Percentiles rank a stretch among this genome's conserved stretches.
Evolutionary conservation across 2,113 vertebrate species (phyloP).

Genomic region (Synodontis membranacea): DNA sequence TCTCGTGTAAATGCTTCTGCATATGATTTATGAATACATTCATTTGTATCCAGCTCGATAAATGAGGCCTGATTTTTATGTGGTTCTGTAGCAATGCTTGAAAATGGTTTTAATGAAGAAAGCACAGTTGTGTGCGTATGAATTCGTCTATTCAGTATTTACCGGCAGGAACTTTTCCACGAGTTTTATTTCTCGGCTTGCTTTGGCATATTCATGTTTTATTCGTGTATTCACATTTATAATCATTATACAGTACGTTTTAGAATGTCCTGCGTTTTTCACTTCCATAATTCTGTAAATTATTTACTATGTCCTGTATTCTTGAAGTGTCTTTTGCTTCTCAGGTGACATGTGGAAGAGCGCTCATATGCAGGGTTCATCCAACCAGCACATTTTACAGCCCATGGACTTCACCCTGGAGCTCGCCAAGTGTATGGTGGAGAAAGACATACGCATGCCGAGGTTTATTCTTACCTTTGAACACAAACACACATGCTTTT

Average conservation of each 20-base stretch:
- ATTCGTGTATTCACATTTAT: too few relatives aligned
- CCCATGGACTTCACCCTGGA: constrained; percentile 90
- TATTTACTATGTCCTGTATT: background rate
- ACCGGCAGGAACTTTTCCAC: background rate
- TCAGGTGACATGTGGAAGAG: constrained; percentile 87
- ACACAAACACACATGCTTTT: background rate
- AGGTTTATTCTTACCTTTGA: constrained; percentile 69
- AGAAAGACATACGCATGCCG: constrained; percentile 89
- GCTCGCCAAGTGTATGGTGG: constrained; percentile 91
- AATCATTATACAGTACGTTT: background rate
- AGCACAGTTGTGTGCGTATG: background rate
- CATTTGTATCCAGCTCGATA: background rate
- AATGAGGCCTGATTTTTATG: background rate
- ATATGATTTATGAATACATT: too few relatives aligned
- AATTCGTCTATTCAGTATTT: background rate
- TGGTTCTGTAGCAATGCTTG: background rate
- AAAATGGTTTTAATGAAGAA: background rate
- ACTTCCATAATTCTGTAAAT: background rate
- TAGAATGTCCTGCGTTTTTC: background rate
- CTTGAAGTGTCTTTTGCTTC: background rate
- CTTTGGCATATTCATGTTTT: too few relatives aligned
- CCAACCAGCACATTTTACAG: constrained; percentile 84
- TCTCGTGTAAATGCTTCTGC: background rate
- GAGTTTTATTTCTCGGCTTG: background rate
- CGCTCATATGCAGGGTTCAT: constrained; percentile 79